Percentiles rank a stretch among this genome's conserved stretches.
These are phyloP conservation scores for Danaus melanippus DNA, from an alignment of 1,140 invertebrate genomes.

Conservation along the genomic window DNA sequence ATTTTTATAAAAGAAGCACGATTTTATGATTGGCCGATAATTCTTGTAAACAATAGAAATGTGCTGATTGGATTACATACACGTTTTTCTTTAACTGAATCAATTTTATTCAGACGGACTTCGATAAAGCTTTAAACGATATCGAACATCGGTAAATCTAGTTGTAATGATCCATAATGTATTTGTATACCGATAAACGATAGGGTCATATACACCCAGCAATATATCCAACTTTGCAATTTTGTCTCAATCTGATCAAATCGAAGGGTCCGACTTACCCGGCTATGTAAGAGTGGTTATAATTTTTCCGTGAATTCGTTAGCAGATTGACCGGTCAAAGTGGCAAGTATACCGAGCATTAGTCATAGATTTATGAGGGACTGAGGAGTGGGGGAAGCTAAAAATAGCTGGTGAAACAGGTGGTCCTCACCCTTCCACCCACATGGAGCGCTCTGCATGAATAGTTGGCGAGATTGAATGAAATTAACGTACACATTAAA, in stretches of 20 bases:
- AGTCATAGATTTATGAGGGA: slow-evolving; percentile 59
- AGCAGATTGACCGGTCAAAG: slow-evolving; percentile 20
- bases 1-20: slow-evolving; percentile 19
- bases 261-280: too few species aligned
- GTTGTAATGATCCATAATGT: not conserved
- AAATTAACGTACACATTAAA: slow-evolving; percentile 1
- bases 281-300: too few species aligned
- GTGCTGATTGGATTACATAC: slow-evolving; percentile 15
- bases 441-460: slow-evolving; percentile 22
- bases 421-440: slow-evolving; percentile 52
- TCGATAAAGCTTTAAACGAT: slow-evolving; percentile 11
- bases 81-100: slow-evolving; percentile 11
- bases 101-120: slow-evolving; percentile 9
- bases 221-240: too few species aligned
- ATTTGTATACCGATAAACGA: too few species aligned
- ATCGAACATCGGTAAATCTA: slow-evolving; percentile 6
- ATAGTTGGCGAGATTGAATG: slow-evolving; percentile 11
- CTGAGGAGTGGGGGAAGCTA: slow-evolving; percentile 33
- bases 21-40: slow-evolving; percentile 17
- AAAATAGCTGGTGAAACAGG: slow-evolving; percentile 60
- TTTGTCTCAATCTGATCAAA: slow-evolving; percentile 1
- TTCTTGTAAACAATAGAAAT: slow-evolving; percentile 19
- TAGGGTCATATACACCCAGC: too few species aligned
- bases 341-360: slow-evolving; percentile 41
- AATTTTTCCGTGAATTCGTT: not conserved